phyloP scores from a whole-genome alignment of 2,888 invertebrate species.

The Ischnura elegans region DNA sequence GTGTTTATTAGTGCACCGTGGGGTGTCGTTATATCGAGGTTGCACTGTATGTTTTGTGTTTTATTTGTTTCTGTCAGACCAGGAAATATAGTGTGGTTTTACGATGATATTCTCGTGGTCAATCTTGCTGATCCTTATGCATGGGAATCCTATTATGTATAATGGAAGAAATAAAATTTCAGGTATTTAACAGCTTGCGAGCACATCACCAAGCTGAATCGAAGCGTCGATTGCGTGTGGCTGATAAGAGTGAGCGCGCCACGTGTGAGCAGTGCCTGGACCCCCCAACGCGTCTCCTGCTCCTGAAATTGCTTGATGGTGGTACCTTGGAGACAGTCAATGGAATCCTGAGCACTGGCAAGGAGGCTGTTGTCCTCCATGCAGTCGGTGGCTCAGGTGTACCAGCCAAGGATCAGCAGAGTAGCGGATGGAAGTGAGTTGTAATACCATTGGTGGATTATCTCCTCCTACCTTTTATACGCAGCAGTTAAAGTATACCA shows the following conservation, averaged over 20 bases:
- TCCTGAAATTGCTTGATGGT: constrained; percentile 80
- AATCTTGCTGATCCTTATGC: too few relatives aligned
- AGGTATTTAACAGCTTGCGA: constrained; percentile 79
- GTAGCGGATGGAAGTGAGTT: constrained; percentile 24
- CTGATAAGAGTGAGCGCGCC: constrained; percentile 81
- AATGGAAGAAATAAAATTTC: too few relatives aligned
- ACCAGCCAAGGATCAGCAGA: constrained; percentile 35
- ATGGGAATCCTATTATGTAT: too few relatives aligned
- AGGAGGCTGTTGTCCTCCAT: constrained; percentile 81
- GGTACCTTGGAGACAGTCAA: constrained; percentile 79
- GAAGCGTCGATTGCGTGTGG: constrained; percentile 78
- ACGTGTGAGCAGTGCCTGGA: constrained; percentile 80
- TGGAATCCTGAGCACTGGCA: constrained; percentile 81
- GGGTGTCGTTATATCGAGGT: too few relatives aligned
- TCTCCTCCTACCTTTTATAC: too few relatives aligned
- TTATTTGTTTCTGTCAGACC: too few relatives aligned
- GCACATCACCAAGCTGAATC: constrained; percentile 78
- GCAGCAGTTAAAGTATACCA: too few relatives aligned
- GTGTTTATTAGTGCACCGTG: too few relatives aligned
- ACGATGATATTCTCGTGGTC: too few relatives aligned
- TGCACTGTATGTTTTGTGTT: too few relatives aligned
- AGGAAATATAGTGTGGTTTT: too few relatives aligned
- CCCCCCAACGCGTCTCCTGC: constrained; percentile 79
- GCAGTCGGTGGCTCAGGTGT: constrained; percentile 77
- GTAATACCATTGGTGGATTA: too few relatives aligned